These are phyloP conservation scores for Cygnus atratus DNA, from an alignment of 2,113 vertebrate species.

Conservation along the genomic window DNA sequence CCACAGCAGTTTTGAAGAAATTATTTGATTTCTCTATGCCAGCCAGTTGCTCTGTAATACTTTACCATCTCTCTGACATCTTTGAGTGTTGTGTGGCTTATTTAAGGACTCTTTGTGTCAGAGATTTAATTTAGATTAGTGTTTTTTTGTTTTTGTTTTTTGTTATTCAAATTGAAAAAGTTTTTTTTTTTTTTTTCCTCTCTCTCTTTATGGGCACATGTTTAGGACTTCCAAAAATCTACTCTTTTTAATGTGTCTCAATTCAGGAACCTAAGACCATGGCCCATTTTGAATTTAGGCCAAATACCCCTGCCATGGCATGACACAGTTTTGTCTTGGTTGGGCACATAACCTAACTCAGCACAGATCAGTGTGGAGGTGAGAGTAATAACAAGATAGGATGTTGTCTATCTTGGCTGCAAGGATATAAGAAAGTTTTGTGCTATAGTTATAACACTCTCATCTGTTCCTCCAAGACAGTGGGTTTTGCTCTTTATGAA, in stretches of 20 bases:
- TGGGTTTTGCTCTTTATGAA: not conserved
- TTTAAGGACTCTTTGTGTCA: not conserved
- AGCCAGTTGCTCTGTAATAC: not conserved
- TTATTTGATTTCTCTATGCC: not conserved
- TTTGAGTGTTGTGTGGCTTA: not conserved
- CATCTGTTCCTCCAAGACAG: not conserved
- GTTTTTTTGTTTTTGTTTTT: too few relatives aligned
- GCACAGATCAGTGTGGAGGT: not conserved
- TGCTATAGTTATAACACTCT: not conserved
- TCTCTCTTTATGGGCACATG: not conserved
- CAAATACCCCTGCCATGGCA: not conserved
- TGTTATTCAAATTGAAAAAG: not conserved
- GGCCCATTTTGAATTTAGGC: not conserved
- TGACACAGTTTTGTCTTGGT: not conserved
- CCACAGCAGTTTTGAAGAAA: constrained; percentile 3
- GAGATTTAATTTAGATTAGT: not conserved
- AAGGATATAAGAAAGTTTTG: not conserved
- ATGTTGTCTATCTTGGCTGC: not conserved
- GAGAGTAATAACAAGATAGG: not conserved
- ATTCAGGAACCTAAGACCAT: not conserved
- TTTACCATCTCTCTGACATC: not conserved
- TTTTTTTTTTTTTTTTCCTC: not conserved
- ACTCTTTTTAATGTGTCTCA: not conserved
- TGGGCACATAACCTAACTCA: not conserved
- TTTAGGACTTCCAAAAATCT: not conserved